Evolutionary conservation across 2,888 invertebrate species (phyloP).

Genomic region (Hypercompe scribonia): DNA sequence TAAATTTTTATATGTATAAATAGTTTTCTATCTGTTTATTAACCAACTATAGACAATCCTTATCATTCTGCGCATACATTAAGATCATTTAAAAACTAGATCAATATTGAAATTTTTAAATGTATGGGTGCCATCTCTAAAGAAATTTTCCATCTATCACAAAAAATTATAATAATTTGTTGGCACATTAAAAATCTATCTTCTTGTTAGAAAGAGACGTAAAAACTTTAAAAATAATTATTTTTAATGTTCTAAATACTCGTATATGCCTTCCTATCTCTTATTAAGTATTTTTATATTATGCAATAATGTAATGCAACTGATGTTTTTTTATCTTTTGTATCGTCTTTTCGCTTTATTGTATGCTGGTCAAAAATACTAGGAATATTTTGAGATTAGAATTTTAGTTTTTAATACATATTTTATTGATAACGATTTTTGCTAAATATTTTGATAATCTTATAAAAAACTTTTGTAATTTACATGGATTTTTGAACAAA

Average conservation of each 20-base stretch:
- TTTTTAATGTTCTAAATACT: not conserved
- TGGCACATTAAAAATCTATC: not conserved
- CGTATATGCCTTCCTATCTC: not conserved
- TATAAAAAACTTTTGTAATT: conserved; percentile 2
- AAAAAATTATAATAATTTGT: not conserved
- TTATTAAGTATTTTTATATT: conserved; percentile 8
- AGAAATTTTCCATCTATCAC: not conserved
- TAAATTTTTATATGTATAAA: not conserved
- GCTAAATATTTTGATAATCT: not conserved
- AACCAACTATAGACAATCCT: not conserved
- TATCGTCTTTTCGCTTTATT: not conserved
- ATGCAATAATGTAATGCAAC: not conserved
- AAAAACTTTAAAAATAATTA: not conserved
- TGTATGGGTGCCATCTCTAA: too few species aligned
- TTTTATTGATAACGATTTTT: conserved; percentile 1
- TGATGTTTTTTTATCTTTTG: not conserved
- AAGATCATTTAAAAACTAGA: not conserved
- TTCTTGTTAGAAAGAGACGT: too few species aligned
- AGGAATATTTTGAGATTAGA: not conserved
- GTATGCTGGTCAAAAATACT: conserved; percentile 2
- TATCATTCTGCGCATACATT: conserved; percentile 3
- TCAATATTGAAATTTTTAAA: too few species aligned
- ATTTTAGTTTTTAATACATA: conserved; percentile 9
- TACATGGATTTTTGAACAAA: not conserved
- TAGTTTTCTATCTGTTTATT: not conserved